Evolutionary conservation across 2,888 invertebrate species (phyloP), one percentile per base, ranked within the genome.

Genomic region (Spodoptera picta): DNA sequence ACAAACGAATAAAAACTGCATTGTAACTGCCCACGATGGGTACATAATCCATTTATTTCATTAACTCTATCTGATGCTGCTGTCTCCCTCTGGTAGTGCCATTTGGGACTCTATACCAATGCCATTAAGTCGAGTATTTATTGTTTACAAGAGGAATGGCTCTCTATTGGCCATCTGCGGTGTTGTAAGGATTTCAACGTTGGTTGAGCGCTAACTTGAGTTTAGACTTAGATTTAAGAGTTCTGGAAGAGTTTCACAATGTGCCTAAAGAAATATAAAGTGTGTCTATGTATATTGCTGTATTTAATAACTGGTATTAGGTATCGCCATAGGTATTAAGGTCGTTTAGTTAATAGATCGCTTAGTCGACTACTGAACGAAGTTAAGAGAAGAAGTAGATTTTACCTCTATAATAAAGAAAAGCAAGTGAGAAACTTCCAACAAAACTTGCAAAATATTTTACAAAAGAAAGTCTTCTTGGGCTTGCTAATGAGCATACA

Each of bases 21-120:
- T 72, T 76, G 71, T 73, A 65, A 63, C 69, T 49, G 49, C 64
- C 65, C 54, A 82, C 81, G 80, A 80, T 80, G 73, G 80, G 65
- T 75, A 70, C 69, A 66, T 83, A 85, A 88, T 84, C 84, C 86
- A 86, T 87, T 87, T 83, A 84, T 80, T 83, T 82, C 81, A 83
- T 83, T 82, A 83, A 75, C 75, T 81, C 77, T 64, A 77, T 81
- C 77, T 64, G 73, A 73, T 73, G 77, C 50, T 63, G 36, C 41
- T 65, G 53, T 57, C 50, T 50, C 6, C 11, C 0, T 51, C 1
- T 6, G 49, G 27, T 6, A 44, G 10, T 43, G 23, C 27, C 4
- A 62, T 51, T 60, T 45, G 73, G 23, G 4, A 50, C 70, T 61
- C 68, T 75, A 69, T 23, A 0, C 0, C 1, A 2, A 27, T 19